These are phyloP conservation scores for Myotis findleyi DNA, from an alignment of 2,797 vertebrate genomes.

Conservation along the genomic window DNA sequence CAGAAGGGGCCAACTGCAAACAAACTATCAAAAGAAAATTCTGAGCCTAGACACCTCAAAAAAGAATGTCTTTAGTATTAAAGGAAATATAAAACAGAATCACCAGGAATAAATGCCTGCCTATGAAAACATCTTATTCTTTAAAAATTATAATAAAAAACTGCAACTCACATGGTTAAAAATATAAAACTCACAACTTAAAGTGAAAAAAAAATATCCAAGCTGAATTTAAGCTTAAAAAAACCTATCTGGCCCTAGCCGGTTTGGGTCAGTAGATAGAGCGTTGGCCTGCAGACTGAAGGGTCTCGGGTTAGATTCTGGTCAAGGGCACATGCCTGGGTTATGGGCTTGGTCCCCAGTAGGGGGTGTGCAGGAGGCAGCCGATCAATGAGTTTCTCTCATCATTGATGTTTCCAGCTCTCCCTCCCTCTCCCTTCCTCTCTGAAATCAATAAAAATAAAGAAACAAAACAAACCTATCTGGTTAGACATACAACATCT, in stretches of 20 bases:
- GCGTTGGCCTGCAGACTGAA: too few species aligned
- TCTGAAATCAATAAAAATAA: too few species aligned
- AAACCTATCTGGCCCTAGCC: too few species aligned
- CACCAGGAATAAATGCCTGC: background rate
- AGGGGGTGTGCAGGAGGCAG: too few species aligned
- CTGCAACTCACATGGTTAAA: background rate
- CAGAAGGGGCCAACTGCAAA: background rate
- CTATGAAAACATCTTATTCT: background rate
- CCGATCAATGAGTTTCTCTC: too few species aligned
- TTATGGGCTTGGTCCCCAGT: too few species aligned
- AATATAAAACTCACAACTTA: slow-evolving; percentile 7
- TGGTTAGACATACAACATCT: background rate
- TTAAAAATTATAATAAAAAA: background rate
- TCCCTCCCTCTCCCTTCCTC: too few species aligned
- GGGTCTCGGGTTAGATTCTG: too few species aligned
- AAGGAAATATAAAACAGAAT: slow-evolving; percentile 40
- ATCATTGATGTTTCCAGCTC: too few species aligned
- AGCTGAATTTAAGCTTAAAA: background rate
- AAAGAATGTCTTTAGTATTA: background rate
- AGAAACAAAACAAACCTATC: background rate
- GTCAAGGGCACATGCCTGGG: too few species aligned
- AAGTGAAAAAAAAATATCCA: slow-evolving; percentile 37
- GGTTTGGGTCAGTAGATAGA: too few species aligned
- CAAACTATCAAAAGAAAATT: background rate
- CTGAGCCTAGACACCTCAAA: background rate